Base-by-base conservation (phyloP, 2,888 invertebrate species). In the Pardosa pseudoannulata region DNA sequence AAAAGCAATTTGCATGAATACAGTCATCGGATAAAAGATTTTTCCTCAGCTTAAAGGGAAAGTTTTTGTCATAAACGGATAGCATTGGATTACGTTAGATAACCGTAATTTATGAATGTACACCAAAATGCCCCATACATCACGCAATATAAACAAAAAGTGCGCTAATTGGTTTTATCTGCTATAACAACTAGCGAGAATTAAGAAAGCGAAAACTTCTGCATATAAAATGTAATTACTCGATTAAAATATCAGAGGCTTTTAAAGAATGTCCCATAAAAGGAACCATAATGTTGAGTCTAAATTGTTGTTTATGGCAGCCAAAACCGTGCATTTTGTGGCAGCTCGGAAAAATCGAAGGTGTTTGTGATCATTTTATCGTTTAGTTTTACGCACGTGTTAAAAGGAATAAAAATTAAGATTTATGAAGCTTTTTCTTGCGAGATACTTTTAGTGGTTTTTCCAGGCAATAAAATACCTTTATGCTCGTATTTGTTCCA, bases 151-250 rank as follows among this genome's bases (percentile, higher is more conserved):
- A 46, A 46, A 46, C 9, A 46, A 11, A 46, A 9, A 9, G 5
- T 36, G n/a, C n/a, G n/a, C 36, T 46, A 46, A 46, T 46, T 46
- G 41, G 13, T 13, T 46, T 46, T 9, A 5, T 13, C 64, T 28
- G 27, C 64, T 0, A 28, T 7, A 28, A 11, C 64, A 28, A 11
- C 16, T 9, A 64, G 9, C 28, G 27, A 13, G 9, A 29, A 64
- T 28, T 27, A 64, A 27, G 19, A 36, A 36, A 32, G 27, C 31
- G 68, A 78, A 70, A 50, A 78, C 32, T 50, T 36, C 68, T 68
- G 50, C 32, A 78, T 68, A 78, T 78, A 78, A 78, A 78, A 78
- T 50, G 68, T 78, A 78, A 78, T 78, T 78, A 50, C 39, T 31
- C 41, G 56, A 70, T 50, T 32, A 27, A 56, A 70, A 31, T 56